Conservation (phyloP, 2,888 invertebrate genomes). For the Ophraella communa region DNA sequence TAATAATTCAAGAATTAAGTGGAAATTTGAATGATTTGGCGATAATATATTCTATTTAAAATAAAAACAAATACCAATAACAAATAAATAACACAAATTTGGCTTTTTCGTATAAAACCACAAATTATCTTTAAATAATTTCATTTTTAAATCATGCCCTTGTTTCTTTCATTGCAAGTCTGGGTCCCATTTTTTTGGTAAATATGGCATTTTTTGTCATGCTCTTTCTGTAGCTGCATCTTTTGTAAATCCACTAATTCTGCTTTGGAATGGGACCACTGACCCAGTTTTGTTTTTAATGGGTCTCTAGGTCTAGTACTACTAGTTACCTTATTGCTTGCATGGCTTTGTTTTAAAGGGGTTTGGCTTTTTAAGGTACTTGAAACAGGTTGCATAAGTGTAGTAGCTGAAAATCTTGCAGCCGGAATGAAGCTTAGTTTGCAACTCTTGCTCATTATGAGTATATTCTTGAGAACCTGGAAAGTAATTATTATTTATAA, state of each 20-base stretch:
- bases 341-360: neutral
- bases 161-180: neutral
- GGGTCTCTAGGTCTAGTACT: neutral
- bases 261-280: conserved; percentile 5
- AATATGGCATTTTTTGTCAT: neutral
- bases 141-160: neutral
- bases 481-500: neutral
- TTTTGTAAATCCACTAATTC: conserved; percentile 7
- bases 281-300: conserved; percentile 1
- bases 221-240: conserved; percentile 1
- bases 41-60: neutral
- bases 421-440: neutral
- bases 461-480: neutral
- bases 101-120: no score
- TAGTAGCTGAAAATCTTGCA: no score
- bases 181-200: neutral
- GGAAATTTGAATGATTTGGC: conserved; percentile 7
- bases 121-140: neutral
- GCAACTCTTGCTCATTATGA: neutral
- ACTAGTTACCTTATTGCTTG: neutral
- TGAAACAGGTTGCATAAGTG: no score
- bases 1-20: conserved; percentile 7
- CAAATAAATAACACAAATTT: neutral
- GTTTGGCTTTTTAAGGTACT: no score
- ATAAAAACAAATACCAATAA: neutral